Base-by-base conservation (phyloP, 2,888 invertebrate genomes). In the Drosophila niveifrons region DNA sequence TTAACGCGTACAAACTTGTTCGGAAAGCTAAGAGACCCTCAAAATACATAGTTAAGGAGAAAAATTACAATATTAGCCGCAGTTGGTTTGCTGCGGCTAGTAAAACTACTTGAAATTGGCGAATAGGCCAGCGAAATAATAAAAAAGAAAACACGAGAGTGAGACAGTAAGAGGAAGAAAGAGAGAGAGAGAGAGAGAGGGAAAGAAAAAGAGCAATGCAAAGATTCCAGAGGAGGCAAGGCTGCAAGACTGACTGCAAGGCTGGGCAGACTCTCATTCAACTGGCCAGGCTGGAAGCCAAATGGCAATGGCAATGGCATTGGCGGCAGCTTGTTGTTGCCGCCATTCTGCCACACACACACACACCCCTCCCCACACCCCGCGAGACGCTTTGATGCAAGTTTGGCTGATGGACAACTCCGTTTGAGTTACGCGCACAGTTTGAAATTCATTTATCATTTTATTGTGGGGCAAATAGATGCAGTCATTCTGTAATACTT, bases 401-500 rank as follows among this genome's bases (percentile, higher is more conserved):
- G 34, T 18, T 18, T 17, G 31, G 61, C 75, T 75, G 78, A 75
- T 74, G 75, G 72, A 76, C 73, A 76, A 72, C 72, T 57, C 15
- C 57, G 73, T 72, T 77, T 81, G 83, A 86, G 72, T 83, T 52
- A 81, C 82, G 88, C 82, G 83, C 85, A 83, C 85, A 88, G 88
- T 86, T 88, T 86, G 85, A 88, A 72, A 80, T 82, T 75, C 85
- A 86, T 86, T 88, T 82, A 88, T 86, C 86, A 88, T 75, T 80
- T 82, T 50, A 86, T 88, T 88, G 88, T 86, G 80, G 69, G 75
- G 80, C 75, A 74, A 75, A 70, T 77, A 72, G 78, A 67, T 75
- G 67, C 72, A 52, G 65, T 50, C 62, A 77, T 66, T 59, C 61
- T 28, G 47, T 52, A 41, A 72, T 58, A 65, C 64, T 41, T 61